Evolutionary conservation across 2,888 invertebrate genomes (phyloP).

Genomic region (Hyposoter didymator): DNA sequence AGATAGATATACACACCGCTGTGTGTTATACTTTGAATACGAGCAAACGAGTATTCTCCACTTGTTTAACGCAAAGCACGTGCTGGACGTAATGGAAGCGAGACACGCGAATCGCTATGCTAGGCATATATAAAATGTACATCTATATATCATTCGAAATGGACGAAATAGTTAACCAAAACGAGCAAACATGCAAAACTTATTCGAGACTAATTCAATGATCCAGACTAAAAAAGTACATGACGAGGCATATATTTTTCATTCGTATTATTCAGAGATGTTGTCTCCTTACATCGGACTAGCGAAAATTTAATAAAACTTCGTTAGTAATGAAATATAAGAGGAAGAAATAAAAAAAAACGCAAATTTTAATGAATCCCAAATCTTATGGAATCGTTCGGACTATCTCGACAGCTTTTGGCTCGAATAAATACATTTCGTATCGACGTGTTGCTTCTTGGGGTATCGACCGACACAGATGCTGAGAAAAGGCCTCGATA

Average conservation of each 20-base stretch:
- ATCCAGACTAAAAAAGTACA: conserved; percentile 5
- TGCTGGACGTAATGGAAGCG: conserved; percentile 57
- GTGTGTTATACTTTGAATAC: conserved; percentile 54
- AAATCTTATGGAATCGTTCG: no score
- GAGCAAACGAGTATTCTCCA: conserved; percentile 51
- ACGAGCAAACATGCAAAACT: conserved; percentile 57
- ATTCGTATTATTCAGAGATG: background rate
- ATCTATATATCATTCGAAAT: conserved; percentile 39
- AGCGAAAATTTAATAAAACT: no score
- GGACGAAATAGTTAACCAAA: conserved; percentile 56
- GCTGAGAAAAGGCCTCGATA: no score
- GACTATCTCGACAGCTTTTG: no score
- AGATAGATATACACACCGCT: conserved; percentile 22
- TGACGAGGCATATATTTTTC: background rate
- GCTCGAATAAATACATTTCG: no score
- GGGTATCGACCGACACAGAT: no score
- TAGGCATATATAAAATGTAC: background rate
- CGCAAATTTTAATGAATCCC: no score
- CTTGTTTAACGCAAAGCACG: conserved; percentile 63
- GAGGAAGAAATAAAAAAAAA: no score
- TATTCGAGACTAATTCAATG: conserved; percentile 60
- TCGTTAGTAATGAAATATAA: no score
- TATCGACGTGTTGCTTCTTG: no score
- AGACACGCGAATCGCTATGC: conserved; percentile 53
- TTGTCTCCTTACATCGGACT: no score